phyloP scores from a whole-genome alignment of 2,888 invertebrate species.

The Callosobruchus maculatus region DNA sequence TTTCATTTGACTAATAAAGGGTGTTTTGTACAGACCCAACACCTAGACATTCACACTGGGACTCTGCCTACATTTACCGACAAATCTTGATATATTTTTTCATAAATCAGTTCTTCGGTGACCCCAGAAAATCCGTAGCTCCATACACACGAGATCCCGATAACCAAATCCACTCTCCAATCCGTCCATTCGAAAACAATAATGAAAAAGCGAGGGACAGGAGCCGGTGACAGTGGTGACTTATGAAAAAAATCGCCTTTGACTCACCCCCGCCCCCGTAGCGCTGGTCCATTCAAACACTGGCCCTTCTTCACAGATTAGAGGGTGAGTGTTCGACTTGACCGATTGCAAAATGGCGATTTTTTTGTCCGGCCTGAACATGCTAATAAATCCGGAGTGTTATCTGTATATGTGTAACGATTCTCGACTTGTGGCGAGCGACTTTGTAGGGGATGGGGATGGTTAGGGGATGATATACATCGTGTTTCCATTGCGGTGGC shows the following conservation, averaged over 20 bases:
- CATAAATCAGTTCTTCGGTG: not conserved
- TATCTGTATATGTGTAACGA: not conserved
- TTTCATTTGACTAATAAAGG: too few relatives aligned
- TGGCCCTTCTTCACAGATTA: constrained; percentile 6
- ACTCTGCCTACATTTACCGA: too few relatives aligned
- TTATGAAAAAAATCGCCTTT: constrained; percentile 21
- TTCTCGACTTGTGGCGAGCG: not conserved
- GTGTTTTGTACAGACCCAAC: too few relatives aligned
- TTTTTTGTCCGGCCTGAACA: not conserved
- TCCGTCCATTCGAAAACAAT: constrained; percentile 9
- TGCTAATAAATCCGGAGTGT: not conserved
- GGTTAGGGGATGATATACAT: not conserved
- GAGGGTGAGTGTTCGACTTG: not conserved
- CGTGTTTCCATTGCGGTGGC: not conserved
- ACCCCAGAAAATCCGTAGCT: not conserved
- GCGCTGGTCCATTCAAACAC: not conserved
- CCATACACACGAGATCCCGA: not conserved
- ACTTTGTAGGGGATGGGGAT: not conserved
- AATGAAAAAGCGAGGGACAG: constrained; percentile 13
- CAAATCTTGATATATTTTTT: not conserved
- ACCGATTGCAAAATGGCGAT: not conserved
- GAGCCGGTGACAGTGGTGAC: constrained; percentile 8
- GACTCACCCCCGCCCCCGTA: constrained; percentile 7
- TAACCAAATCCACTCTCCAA: not conserved
- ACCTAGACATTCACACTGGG: too few relatives aligned